A percentile compares a stretch with the other conserved stretches of the same genome.
Conservation (phyloP, 2,797 vertebrate species). For the Poecilia gillii region DNA sequence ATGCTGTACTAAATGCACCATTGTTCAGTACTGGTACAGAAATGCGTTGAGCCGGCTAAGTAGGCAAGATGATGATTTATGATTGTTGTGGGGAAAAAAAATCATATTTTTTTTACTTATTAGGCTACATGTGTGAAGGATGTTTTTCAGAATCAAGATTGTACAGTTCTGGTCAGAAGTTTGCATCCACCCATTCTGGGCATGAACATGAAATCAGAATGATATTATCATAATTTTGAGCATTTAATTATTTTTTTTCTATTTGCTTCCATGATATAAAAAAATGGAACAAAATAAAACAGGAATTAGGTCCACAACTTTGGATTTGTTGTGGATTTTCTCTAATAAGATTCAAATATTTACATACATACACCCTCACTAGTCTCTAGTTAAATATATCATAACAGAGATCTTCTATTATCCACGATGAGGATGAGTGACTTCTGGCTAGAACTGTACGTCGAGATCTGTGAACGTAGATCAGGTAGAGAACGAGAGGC, state of each 20-base stretch:
- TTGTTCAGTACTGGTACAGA: slow-evolving; percentile 44
- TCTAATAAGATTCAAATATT: neutral
- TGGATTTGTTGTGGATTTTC: neutral
- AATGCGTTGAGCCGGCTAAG: slow-evolving; percentile 47
- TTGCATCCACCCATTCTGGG: neutral
- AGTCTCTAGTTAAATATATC: neutral
- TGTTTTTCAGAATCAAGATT: slow-evolving; percentile 24
- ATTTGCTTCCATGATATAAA: neutral
- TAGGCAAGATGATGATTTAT: slow-evolving; percentile 36
- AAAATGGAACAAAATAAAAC: neutral
- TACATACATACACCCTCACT: neutral
- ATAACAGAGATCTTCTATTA: neutral
- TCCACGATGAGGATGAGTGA: slow-evolving; percentile 12
- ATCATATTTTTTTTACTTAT: neutral
- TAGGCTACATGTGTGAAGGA: slow-evolving; percentile 19
- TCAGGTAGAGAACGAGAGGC: slow-evolving; percentile 9
- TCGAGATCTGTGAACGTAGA: slow-evolving; percentile 16
- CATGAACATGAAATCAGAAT: neutral
- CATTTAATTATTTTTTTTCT: neutral
- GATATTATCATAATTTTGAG: neutral
- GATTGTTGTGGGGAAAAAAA: slow-evolving; percentile 10
- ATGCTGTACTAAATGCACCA: slow-evolving; percentile 56
- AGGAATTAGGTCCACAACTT: neutral
- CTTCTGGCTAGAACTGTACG: neutral
- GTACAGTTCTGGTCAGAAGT: neutral